Percentiles rank a stretch among this genome's conserved stretches.
phyloP scores from a whole-genome alignment of 2,797 vertebrate genomes.

The Syngnathus acus region DNA sequence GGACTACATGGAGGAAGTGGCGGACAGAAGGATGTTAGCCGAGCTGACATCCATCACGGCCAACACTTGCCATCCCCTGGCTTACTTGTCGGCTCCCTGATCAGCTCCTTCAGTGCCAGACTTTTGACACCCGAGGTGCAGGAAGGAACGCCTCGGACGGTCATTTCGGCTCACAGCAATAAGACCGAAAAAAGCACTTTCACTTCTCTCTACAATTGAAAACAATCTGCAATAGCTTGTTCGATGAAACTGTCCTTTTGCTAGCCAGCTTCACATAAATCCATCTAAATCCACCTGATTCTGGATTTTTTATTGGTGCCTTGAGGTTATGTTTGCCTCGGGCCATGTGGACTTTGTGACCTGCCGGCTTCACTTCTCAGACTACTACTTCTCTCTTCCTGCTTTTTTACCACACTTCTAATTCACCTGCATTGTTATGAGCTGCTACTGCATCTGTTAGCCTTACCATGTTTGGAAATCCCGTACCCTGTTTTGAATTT shows the following conservation, averaged over 20 bases:
- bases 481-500: no score
- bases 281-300: constrained; percentile 1
- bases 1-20: not conserved
- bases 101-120: not conserved
- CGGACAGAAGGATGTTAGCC: not conserved
- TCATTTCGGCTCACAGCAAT: not conserved
- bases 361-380: not conserved
- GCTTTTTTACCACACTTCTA: not conserved
- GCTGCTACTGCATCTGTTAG: not conserved
- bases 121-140: not conserved
- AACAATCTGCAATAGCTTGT: no score
- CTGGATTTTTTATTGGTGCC: not conserved
- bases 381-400: not conserved
- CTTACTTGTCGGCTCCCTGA: not conserved
- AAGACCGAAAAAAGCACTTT: not conserved
- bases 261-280: not conserved
- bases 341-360: not conserved
- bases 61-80: not conserved
- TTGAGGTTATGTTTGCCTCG: not conserved
- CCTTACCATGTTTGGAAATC: no score
- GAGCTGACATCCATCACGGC: not conserved
- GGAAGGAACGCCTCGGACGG: not conserved
- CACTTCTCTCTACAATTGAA: no score
- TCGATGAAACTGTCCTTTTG: not conserved
- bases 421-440: not conserved